phyloP scores from a whole-genome alignment of 2,797 vertebrate species.

The Lithobates sylvaticus region DNA sequence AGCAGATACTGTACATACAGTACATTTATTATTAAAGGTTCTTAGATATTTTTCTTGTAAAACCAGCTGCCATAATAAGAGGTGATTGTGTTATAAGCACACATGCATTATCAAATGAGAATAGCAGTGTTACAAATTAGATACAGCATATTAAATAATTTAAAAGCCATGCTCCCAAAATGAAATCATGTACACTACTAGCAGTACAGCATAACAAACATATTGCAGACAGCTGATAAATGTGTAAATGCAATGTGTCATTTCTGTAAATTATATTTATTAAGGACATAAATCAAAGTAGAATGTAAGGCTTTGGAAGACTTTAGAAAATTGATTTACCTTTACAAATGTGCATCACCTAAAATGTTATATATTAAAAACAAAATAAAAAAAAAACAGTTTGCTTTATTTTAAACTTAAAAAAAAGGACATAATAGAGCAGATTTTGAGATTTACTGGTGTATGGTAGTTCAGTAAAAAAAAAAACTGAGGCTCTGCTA shows the following conservation, averaged over 20 bases:
- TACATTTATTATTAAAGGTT: not conserved
- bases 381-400: no score
- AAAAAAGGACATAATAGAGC: no score
- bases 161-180: conserved; percentile 4
- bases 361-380: no score
- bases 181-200: not conserved
- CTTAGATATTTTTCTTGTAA: conserved; percentile 19
- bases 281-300: not conserved
- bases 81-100: conserved; percentile 20
- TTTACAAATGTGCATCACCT: no score
- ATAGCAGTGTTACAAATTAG: conserved; percentile 18
- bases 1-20: not conserved
- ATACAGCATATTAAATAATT: not conserved
- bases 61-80: conserved; percentile 19
- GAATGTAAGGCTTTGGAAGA: no score
- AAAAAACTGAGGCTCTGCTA: no score
- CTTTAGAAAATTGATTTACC: no score
- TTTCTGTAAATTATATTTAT: not conserved
- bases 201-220: not conserved
- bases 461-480: no score
- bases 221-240: not conserved
- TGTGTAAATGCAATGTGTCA: no score
- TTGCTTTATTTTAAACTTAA: no score
- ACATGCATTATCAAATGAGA: conserved; percentile 18
- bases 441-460: no score